Conservation (phyloP, 2,888 invertebrate genomes). For the Caenorhabditis angaria region DNA sequence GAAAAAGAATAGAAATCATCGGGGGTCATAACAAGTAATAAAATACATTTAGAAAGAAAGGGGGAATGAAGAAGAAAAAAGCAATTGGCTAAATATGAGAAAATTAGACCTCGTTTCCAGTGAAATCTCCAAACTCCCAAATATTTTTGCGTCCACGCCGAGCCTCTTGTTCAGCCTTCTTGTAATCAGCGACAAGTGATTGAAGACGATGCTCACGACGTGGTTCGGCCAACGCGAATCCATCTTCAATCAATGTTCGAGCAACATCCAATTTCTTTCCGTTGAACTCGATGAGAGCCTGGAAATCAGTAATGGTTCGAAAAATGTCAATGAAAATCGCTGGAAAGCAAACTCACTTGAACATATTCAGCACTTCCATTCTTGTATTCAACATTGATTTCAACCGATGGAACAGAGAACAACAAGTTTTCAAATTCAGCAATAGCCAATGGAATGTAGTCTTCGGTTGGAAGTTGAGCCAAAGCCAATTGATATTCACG, state of each 20-base stretch:
- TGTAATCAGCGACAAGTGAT: constrained; percentile 78
- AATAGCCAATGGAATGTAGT: constrained; percentile 38
- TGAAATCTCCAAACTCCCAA: constrained; percentile 99
- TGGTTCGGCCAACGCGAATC: constrained; percentile 84
- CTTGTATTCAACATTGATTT: constrained; percentile 69
- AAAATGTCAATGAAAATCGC: too few species aligned
- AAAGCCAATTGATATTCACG: constrained; percentile 86
- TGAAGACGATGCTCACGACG: constrained; percentile 84
- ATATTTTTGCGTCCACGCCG: constrained; percentile 81
- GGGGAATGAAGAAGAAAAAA: constrained; percentile 11
- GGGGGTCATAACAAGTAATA: neutral
- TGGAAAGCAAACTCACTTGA: constrained; percentile 34
- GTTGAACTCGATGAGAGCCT: constrained; percentile 50
- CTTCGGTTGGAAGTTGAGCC: constrained; percentile 84
- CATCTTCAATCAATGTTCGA: constrained; percentile 85
- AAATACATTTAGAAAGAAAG: constrained; percentile 14
- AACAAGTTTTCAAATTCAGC: constrained; percentile 31
- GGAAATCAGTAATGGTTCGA: too few species aligned
- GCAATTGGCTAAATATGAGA: neutral
- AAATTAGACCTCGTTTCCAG: constrained; percentile 81
- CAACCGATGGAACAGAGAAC: constrained; percentile 44
- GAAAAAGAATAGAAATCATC: neutral
- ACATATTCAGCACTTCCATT: constrained; percentile 51
- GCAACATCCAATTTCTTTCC: constrained; percentile 79
- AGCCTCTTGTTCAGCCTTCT: constrained; percentile 74